Percentiles rank a stretch among this genome's conserved stretches.
Conservation (phyloP, 2,113 vertebrate genomes). For the Cynocephalus volans region DNA sequence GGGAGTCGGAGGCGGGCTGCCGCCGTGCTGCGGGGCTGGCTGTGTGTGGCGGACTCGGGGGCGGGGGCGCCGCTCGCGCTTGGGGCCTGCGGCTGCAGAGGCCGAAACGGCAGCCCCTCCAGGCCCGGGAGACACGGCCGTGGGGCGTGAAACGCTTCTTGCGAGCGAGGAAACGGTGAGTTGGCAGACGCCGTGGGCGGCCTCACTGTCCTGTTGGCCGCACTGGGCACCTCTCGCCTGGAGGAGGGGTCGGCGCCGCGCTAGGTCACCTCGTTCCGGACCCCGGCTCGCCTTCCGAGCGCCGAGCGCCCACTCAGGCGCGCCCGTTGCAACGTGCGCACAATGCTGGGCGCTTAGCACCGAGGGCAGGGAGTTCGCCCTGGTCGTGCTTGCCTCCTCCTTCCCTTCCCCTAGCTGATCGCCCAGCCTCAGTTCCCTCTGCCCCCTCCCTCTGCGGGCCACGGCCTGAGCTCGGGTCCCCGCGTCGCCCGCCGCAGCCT, state of each 20-base stretch:
- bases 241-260: constrained; percentile 15
- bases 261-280: not conserved
- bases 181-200: constrained; percentile 89
- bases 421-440: not conserved
- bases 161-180: constrained; percentile 92
- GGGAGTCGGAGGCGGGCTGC: not conserved
- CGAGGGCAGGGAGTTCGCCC: constrained; percentile 88
- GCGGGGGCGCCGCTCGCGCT: not conserved
- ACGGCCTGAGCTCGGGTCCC: not conserved
- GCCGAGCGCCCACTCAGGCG: constrained; percentile 66
- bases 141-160: constrained; percentile 87
- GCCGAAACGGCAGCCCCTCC: constrained; percentile 55
- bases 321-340: constrained; percentile 72
- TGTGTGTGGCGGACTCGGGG: not conserved
- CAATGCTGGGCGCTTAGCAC: constrained; percentile 82
- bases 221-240: not conserved
- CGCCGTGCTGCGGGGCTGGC: not conserved
- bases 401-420: not conserved
- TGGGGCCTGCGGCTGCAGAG: constrained; percentile 29
- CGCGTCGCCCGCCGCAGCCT: not conserved
- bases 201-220: constrained; percentile 72
- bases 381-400: constrained; percentile 66
- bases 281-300: not conserved
- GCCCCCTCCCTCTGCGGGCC: not conserved
- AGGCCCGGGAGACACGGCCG: constrained; percentile 84